Conservation (phyloP, 1,140 invertebrate genomes). For the Caerostris extrusa region DNA sequence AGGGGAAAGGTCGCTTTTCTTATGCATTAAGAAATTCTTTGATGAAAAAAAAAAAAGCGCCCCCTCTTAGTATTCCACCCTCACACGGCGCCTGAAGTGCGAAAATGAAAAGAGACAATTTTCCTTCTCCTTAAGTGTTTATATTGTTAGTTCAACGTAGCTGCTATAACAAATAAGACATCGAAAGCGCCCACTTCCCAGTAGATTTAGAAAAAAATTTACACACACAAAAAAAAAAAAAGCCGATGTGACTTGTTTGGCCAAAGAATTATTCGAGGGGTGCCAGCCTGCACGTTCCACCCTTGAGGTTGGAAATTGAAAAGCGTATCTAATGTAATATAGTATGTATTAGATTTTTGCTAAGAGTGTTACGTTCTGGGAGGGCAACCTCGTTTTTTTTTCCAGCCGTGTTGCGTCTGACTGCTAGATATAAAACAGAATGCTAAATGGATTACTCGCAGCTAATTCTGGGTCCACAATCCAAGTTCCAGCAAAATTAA, state of each 20-base stretch:
- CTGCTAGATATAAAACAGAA: background rate
- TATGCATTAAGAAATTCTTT: conserved; percentile 42
- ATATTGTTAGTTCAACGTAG: conserved; percentile 52
- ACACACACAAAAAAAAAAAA: conserved; percentile 52
- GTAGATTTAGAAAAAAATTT: conserved; percentile 37
- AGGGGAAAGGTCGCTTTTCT: background rate
- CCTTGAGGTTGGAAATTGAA: conserved; percentile 19
- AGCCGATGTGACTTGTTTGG: conserved; percentile 64
- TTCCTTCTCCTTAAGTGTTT: conserved; percentile 59
- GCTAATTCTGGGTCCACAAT: background rate
- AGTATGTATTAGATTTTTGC: conserved; percentile 31
- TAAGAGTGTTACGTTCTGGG: background rate
- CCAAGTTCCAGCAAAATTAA: background rate
- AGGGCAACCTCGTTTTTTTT: background rate
- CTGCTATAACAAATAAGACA: conserved; percentile 62
- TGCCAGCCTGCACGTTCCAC: background rate
- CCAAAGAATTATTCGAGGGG: conserved; percentile 41
- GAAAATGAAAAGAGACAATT: conserved; percentile 70
- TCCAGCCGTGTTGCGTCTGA: background rate
- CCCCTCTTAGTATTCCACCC: conserved; percentile 51
- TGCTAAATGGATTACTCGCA: background rate
- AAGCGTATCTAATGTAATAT: conserved; percentile 31
- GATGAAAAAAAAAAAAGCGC: conserved; percentile 8
- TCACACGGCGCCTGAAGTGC: conserved; percentile 32
- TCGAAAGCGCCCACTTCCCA: conserved; percentile 39